These are phyloP conservation scores for Hemibagrus wyckioides DNA, from an alignment of 2,113 vertebrate species.

Conservation along the genomic window DNA sequence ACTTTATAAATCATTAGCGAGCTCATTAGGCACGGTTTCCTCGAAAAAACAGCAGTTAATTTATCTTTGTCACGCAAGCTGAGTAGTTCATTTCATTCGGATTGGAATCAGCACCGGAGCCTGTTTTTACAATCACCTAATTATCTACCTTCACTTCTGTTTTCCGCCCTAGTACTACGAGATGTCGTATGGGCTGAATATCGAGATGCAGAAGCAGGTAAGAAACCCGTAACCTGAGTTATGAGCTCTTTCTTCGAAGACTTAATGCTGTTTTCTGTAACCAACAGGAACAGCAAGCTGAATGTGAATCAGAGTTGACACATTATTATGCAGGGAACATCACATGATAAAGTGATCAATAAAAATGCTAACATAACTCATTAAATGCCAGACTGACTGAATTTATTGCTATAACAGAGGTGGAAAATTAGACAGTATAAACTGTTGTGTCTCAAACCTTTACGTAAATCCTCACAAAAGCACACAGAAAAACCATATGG, in stretches of 20 bases:
- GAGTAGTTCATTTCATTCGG: background rate
- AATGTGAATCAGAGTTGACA: background rate
- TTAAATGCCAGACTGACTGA: background rate
- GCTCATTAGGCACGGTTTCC: background rate
- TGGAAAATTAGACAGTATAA: background rate
- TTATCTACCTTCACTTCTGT: background rate
- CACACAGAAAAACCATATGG: background rate
- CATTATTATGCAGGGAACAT: background rate
- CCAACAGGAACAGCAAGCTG: background rate
- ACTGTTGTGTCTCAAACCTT: background rate
- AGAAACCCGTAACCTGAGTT: background rate
- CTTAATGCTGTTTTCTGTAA: background rate
- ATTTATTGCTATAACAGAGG: background rate
- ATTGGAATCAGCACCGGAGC: background rate
- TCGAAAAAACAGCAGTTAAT: background rate
- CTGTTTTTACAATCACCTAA: background rate
- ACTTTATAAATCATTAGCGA: constrained; percentile 12
- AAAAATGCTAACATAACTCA: background rate
- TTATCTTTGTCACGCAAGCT: background rate
- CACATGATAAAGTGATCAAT: background rate
- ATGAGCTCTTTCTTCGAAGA: background rate
- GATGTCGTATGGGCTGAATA: constrained; percentile 58
- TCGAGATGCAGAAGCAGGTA: constrained; percentile 61
- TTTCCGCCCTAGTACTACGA: constrained; percentile 52
- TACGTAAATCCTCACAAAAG: background rate